Percentiles rank a stretch among this genome's conserved stretches.
phyloP scores from a whole-genome alignment of 2,888 invertebrate species.

The Scaptomyza cyrtandrae region DNA sequence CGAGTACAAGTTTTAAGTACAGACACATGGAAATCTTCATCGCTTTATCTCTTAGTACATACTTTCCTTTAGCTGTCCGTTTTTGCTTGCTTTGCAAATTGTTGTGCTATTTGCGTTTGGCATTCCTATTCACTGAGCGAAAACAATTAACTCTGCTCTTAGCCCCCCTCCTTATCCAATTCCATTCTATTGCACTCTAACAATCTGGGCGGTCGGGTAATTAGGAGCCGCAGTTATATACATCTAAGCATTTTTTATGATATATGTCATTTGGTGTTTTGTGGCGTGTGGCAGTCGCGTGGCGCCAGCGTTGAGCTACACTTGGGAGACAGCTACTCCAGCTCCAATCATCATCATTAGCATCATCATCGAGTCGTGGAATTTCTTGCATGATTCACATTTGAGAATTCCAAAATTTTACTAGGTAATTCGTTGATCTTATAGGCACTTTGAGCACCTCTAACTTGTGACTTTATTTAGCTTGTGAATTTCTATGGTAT shows the following conservation, averaged over 20 bases:
- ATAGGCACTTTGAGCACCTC: conserved; percentile 3
- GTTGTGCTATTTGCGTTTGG: conserved; percentile 73
- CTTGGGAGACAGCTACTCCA: conserved; percentile 35
- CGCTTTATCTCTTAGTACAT: not conserved
- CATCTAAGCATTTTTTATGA: conserved; percentile 55
- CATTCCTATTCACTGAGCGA: conserved; percentile 65
- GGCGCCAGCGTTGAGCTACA: conserved; percentile 46
- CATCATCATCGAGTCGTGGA: conserved; percentile 34
- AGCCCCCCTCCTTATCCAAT: not conserved
- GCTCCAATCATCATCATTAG: conserved; percentile 3
- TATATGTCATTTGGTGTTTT: conserved; percentile 48
- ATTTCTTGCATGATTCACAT: conserved; percentile 40
- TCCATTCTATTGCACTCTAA: not conserved
- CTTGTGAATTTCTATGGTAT: conserved; percentile 6
- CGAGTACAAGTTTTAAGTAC: not conserved
- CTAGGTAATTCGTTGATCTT: conserved; percentile 21
- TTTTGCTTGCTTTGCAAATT: conserved; percentile 70
- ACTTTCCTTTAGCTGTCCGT: conserved; percentile 9
- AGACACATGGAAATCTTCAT: conserved; percentile 60
- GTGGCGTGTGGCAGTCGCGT: conserved; percentile 18
- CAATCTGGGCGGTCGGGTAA: conserved; percentile 40
- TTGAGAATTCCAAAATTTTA: conserved; percentile 22
- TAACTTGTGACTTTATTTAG: conserved; percentile 25
- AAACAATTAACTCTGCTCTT: conserved; percentile 52
- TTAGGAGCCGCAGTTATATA: conserved; percentile 17